Evolutionary conservation across 2,113 vertebrate species (phyloP).

Genomic region (Mus spicilegus): DNA sequence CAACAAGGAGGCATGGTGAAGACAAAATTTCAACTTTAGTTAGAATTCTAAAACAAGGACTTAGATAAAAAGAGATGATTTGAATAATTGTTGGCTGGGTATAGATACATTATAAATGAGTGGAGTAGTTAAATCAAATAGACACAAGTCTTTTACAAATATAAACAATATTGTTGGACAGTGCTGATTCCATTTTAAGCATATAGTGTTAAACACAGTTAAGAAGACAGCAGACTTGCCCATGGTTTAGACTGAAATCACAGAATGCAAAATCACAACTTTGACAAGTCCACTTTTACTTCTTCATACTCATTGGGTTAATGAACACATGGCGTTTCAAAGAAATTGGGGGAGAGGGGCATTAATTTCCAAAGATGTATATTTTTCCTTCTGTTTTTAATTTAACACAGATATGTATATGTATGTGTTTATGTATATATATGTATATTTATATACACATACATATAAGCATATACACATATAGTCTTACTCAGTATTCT

Average conservation of each 20-base stretch:
- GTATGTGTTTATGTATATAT: not conserved
- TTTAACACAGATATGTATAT: not conserved
- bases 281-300: constrained; percentile 1
- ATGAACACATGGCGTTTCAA: not conserved
- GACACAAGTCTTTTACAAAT: not conserved
- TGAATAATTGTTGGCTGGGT: constrained; percentile 29
- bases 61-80: constrained; percentile 27
- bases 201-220: not conserved
- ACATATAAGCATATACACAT: not conserved
- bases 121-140: constrained; percentile 35
- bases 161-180: not conserved
- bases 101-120: constrained; percentile 1
- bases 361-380: constrained; percentile 37
- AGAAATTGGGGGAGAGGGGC: not conserved
- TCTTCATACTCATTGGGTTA: not conserved
- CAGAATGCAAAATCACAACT: not conserved
- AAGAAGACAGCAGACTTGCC: not conserved
- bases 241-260: constrained; percentile 37
- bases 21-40: not conserved
- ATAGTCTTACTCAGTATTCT: not conserved
- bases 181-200: not conserved
- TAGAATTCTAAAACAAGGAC: not conserved
- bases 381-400: constrained; percentile 57
- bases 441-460: not conserved
- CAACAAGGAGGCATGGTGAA: not conserved